Evolutionary conservation across 2,797 vertebrate genomes (phyloP), one percentile per base, ranked within the genome.

Genomic region (Galago senegalensis): DNA sequence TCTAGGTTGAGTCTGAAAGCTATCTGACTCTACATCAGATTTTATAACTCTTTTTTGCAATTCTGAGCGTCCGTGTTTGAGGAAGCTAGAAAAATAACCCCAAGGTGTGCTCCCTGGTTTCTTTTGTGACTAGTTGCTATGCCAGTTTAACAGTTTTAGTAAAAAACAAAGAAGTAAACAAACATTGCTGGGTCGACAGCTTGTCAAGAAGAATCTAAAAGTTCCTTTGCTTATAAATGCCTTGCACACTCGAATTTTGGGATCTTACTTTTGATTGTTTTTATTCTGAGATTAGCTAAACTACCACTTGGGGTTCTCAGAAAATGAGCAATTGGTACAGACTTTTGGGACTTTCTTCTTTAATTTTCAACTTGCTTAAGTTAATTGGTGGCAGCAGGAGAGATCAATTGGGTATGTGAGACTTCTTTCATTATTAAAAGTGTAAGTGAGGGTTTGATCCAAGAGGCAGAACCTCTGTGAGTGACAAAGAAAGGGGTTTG

Each of bases 31-130:
- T 58, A 14, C 12, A 34, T 72, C 43, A 46, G 49, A 77, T 95
- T 93, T 95, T 69, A 63, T 29, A 31, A 40, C 75, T 76, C 25
- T 69, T 94, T 95, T 95, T 80, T 73, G 76, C 29, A 70, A 18
- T 85, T 93, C 69, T 82, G 72, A 90, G n/a, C 37, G 94, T 2
- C 29, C 75, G 16, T 40, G 67, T 70, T 89, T 65, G 63, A 63
- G 43, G 77, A 94, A 77, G 7, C 31, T 72, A 56, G 29, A 67
- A 56, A 88, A 89, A 82, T 73, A 79, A 72, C 61, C 61, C 31
- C 77, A 77, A 60, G 9, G 0, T 73, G 23, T 70, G 16, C 0
- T 86, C 60, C 56, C 34, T 84, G 7, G 11, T 81, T 85, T 84
- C 53, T 49, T 80, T 27, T 1, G 3, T 69, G 23, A 60, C 17